Conservation (phyloP, 2,888 invertebrate species). For the Catocala nupta region DNA sequence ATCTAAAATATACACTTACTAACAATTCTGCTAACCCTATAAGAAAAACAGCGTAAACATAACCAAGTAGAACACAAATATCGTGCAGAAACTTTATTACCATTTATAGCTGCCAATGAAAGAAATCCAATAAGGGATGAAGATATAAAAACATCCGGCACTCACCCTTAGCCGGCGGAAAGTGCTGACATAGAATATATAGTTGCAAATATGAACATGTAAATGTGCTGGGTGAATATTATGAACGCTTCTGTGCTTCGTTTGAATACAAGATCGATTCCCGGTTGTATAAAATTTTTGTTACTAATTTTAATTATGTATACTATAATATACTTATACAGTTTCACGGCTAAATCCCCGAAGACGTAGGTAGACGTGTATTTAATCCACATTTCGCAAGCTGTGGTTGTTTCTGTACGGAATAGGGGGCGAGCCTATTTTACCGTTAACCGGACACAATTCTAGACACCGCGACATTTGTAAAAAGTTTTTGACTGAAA, state of each 20-base stretch:
- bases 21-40: not conserved
- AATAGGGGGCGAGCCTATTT: too few relatives aligned
- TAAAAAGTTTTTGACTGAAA: too few relatives aligned
- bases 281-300: not conserved
- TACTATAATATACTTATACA: too few relatives aligned
- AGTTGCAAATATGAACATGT: constrained; percentile 17
- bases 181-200: constrained; percentile 18
- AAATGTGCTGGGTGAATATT: constrained; percentile 9
- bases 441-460: too few relatives aligned
- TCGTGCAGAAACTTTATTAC: constrained; percentile 29
- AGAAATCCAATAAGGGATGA: constrained; percentile 45
- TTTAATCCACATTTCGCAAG: too few relatives aligned
- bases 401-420: too few relatives aligned
- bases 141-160: constrained; percentile 46
- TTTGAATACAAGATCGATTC: not conserved
- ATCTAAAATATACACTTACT: not conserved
- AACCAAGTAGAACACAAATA: constrained; percentile 12
- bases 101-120: constrained; percentile 42
- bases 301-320: too few relatives aligned
- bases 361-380: too few relatives aligned
- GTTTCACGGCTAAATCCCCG: too few relatives aligned
- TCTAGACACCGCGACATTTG: too few relatives aligned
- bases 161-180: constrained; percentile 16
- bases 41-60: constrained; percentile 17
- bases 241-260: not conserved